A percentile compares a stretch with the other conserved stretches of the same genome.
Evolutionary conservation across 2,888 invertebrate genomes (phyloP).

Genomic region (Plagodis pulveraria): DNA sequence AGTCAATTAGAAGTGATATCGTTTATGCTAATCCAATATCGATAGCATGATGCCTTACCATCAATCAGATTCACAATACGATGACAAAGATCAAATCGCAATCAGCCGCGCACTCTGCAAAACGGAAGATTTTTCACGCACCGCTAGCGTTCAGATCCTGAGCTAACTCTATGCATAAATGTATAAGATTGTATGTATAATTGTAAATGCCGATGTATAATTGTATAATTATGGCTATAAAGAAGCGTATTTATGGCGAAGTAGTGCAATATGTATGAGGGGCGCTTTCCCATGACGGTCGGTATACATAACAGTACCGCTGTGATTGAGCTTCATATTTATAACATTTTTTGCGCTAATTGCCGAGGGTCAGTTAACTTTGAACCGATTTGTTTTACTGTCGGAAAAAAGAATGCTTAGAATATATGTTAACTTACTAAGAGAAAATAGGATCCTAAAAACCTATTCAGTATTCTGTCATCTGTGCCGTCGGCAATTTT

Average conservation of each 20-base stretch:
- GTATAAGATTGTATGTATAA: constrained; percentile 37
- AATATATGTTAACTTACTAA: no score
- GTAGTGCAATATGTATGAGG: constrained; percentile 82
- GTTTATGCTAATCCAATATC: no score
- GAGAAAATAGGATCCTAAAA: no score
- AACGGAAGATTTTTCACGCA: constrained; percentile 13
- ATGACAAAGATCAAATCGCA: constrained; percentile 1
- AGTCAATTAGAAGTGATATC: no score
- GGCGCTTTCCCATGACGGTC: constrained; percentile 73
- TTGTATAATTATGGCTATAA: constrained; percentile 59
- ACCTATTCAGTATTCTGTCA: no score
- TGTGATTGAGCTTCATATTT: constrained; percentile 72
- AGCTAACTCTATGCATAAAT: constrained; percentile 10
- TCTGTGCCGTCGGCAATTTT: no score
- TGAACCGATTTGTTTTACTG: constrained; percentile 45
- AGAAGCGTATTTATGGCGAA: constrained; percentile 52
- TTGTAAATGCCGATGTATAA: constrained; percentile 42
- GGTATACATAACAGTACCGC: constrained; percentile 62
- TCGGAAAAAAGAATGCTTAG: no score
- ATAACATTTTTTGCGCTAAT: constrained; percentile 62
- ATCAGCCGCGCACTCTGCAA: constrained; percentile 1
- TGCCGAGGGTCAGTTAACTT: constrained; percentile 64
- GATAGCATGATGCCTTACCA: no score
- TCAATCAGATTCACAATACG: background rate
- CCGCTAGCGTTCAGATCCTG: constrained; percentile 11